phyloP scores from a whole-genome alignment of 1,140 invertebrate species.

The Sycophila sp. region DNA sequence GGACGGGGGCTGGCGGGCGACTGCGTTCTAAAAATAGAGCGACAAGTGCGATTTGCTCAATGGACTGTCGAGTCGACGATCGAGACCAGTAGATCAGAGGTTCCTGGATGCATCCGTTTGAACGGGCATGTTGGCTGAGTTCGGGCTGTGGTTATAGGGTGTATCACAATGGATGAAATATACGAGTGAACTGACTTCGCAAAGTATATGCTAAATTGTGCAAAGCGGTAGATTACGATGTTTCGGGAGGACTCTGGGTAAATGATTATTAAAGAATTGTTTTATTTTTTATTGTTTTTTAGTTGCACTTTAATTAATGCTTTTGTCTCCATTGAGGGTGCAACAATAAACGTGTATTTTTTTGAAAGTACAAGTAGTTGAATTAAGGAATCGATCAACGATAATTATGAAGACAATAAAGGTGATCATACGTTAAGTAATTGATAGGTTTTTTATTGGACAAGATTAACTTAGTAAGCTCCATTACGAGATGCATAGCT shows the following conservation, averaged over 20 bases:
- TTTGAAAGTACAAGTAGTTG: not conserved
- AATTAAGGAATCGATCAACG: not conserved
- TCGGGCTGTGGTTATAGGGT: no score
- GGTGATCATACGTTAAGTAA: not conserved
- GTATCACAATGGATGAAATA: no score
- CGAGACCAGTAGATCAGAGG: slow-evolving; percentile 5
- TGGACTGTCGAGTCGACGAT: slow-evolving; percentile 20
- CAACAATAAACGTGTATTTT: no score
- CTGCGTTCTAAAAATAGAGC: slow-evolving; percentile 27
- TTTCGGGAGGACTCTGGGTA: no score
- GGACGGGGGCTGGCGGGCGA: not conserved
- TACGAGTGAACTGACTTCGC: no score
- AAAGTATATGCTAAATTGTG: no score
- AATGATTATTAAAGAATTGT: no score
- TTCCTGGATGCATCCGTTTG: not conserved
- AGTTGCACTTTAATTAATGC: no score
- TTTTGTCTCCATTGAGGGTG: no score
- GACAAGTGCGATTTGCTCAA: slow-evolving; percentile 20
- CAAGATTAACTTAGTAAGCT: not conserved
- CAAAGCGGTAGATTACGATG: no score
- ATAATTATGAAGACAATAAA: not conserved
- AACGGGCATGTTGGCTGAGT: not conserved
- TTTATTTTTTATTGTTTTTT: no score
- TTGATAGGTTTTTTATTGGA: slow-evolving; percentile 27
- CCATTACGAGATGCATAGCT: no score